Evolutionary conservation across 2,113 vertebrate genomes (phyloP).

Genomic region (Paramormyrops kingsleyae): DNA sequence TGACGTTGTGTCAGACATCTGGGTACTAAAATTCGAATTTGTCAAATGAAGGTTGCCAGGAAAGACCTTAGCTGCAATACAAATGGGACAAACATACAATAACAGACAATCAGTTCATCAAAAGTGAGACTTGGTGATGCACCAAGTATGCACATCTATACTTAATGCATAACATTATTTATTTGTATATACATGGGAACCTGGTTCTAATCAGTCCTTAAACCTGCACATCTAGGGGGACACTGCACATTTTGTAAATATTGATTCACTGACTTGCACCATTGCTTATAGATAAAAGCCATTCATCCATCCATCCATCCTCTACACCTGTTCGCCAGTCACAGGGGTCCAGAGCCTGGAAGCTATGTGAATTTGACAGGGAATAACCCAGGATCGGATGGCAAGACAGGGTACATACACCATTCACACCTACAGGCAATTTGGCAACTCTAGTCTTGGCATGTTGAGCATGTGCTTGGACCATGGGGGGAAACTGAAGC

Average conservation of each 20-base stretch:
- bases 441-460: neutral
- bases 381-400: neutral
- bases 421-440: neutral
- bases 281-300: neutral
- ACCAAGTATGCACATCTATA: neutral
- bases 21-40: accelerated
- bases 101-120: neutral
- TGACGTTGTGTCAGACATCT: accelerated
- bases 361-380: neutral
- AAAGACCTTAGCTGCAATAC: conserved; percentile 45
- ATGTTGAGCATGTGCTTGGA: neutral
- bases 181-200: neutral
- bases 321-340: neutral
- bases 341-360: neutral
- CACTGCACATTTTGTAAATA: neutral
- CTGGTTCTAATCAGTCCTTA: neutral
- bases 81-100: neutral
- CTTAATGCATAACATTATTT: neutral
- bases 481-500: neutral
- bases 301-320: neutral
- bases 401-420: neutral
- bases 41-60: neutral
- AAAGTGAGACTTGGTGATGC: neutral
- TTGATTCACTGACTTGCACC: neutral
- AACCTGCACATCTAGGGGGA: neutral